phyloP scores from a whole-genome alignment of 37 sponge, comb jelly and placozoan species.

The Spongilla lacustris region DNA sequence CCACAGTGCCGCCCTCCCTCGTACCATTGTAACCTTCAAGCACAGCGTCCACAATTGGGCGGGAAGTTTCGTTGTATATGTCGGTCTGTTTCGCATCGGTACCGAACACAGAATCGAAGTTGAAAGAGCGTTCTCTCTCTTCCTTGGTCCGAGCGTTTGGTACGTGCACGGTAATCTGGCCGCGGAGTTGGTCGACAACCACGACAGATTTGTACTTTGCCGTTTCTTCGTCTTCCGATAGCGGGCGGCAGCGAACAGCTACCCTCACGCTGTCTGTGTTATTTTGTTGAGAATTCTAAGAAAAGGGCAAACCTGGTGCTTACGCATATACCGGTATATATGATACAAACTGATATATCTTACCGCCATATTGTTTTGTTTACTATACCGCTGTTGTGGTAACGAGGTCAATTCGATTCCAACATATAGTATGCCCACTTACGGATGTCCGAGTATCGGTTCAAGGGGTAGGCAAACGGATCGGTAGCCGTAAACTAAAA shows the following conservation, averaged over 20 bases:
- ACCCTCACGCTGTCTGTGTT: slow-evolving; percentile 86
- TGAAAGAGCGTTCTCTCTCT: slow-evolving; percentile 62
- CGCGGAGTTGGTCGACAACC: slow-evolving; percentile 62
- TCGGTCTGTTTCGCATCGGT: slow-evolving; percentile 86
- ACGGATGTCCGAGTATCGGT: no score
- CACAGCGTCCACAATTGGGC: slow-evolving; percentile 92
- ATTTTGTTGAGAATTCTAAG: neutral
- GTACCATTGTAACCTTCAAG: slow-evolving; percentile 98
- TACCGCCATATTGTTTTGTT: no score
- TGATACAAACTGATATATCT: no score
- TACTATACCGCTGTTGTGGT: no score
- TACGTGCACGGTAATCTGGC: slow-evolving; percentile 49
- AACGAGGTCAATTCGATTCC: no score
- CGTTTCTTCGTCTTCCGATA: slow-evolving; percentile 59
- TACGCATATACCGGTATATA: no score
- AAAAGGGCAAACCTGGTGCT: no score
- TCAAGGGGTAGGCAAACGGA: no score
- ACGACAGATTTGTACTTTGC: slow-evolving; percentile 40
- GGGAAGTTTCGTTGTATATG: slow-evolving; percentile 87
- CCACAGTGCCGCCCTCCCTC: no score
- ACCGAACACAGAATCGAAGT: slow-evolving; percentile 94
- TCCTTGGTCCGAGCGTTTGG: slow-evolving; percentile 8
- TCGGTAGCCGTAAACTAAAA: no score
- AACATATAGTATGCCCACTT: no score
- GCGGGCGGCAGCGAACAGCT: slow-evolving; percentile 91